Conservation (phyloP, 2,888 invertebrate genomes). For the Blastobasis adustella region DNA sequence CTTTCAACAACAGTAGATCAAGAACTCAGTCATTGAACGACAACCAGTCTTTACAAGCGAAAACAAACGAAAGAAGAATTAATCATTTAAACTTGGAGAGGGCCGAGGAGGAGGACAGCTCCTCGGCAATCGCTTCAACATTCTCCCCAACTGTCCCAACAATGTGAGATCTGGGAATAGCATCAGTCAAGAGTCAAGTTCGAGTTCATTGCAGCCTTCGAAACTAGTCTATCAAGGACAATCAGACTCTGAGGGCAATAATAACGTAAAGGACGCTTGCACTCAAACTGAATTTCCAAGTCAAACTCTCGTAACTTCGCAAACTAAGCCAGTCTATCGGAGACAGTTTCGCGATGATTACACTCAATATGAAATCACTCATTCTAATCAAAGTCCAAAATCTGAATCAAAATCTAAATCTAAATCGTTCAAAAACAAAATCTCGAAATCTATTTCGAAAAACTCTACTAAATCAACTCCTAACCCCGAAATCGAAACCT, state of each 20-base stretch:
- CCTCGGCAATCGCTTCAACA: slow-evolving; percentile 9
- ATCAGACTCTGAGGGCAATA: neutral
- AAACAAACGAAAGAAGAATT: neutral
- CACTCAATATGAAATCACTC: neutral
- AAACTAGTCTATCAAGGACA: slow-evolving; percentile 11
- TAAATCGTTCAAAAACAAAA: slow-evolving; percentile 1
- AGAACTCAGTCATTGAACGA: neutral
- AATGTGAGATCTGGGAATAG: neutral
- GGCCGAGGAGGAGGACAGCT: slow-evolving; percentile 5
- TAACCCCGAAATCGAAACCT: slow-evolving; percentile 8
- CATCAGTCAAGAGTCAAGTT: neutral
- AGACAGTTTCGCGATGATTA: neutral
- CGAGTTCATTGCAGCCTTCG: neutral
- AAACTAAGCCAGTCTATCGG: neutral
- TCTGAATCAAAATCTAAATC: slow-evolving; percentile 7
- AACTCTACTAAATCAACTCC: no score
- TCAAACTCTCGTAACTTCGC: slow-evolving; percentile 2
- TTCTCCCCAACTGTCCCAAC: neutral
- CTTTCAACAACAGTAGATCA: neutral
- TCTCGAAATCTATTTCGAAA: slow-evolving; percentile 1
- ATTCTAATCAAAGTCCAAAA: slow-evolving; percentile 1
- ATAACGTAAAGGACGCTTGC: neutral
- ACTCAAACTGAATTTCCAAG: slow-evolving; percentile 2
- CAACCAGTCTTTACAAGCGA: neutral
- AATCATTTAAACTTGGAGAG: slow-evolving; percentile 4